Conservation (phyloP, 2,888 invertebrate genomes). For the Ceratothoa steindachneri region DNA sequence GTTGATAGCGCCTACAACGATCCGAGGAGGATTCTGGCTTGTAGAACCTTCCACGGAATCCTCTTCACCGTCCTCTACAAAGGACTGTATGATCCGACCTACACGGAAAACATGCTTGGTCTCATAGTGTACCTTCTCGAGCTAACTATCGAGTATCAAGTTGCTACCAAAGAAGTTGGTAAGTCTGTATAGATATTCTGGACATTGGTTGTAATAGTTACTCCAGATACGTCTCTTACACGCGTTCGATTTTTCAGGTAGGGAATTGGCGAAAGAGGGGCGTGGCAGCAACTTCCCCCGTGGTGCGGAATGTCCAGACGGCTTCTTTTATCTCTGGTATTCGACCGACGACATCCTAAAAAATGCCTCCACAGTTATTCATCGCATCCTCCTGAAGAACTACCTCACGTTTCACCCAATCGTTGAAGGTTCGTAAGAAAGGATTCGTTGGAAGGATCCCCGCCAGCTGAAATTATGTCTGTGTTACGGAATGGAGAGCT, state of each 20-base stretch:
- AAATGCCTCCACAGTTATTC: slow-evolving; percentile 30
- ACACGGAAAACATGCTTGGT: slow-evolving; percentile 84
- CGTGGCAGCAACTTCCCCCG: neutral
- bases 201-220: too few relatives aligned
- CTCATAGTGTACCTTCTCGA: slow-evolving; percentile 80
- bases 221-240: too few relatives aligned
- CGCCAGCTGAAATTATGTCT: too few relatives aligned
- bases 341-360: slow-evolving; percentile 39
- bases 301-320: slow-evolving; percentile 11
- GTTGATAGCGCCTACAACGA: slow-evolving; percentile 67
- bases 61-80: slow-evolving; percentile 78
- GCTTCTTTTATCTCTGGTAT: slow-evolving; percentile 39
- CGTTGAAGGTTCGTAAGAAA: slow-evolving; percentile 2
- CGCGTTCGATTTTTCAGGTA: neutral
- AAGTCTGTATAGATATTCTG: neutral
- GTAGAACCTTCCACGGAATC: slow-evolving; percentile 66
- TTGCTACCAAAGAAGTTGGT: neutral
- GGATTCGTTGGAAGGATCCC: neutral
- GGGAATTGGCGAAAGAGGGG: neutral
- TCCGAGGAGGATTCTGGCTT: slow-evolving; percentile 62
- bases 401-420: slow-evolving; percentile 12
- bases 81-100: slow-evolving; percentile 55
- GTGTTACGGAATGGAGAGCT: too few relatives aligned
- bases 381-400: slow-evolving; percentile 27
- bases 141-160: slow-evolving; percentile 62